Evolutionary conservation across 2,888 invertebrate genomes (phyloP), one percentile per base, ranked within the genome.

Genomic region (Harpalus rubripes): DNA sequence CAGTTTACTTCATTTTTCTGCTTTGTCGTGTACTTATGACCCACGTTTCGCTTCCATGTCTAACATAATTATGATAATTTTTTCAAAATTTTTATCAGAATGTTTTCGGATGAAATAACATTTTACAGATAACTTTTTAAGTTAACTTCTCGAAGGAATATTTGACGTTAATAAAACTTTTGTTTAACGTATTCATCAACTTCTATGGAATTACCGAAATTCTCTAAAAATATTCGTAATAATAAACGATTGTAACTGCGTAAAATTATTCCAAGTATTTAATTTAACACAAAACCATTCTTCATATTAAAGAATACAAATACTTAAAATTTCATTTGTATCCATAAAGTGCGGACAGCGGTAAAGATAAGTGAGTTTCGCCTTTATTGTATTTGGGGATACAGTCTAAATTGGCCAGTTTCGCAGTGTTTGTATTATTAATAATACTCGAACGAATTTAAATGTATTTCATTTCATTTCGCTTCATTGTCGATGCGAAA

Each of bases 381-480:
- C 16, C 68, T 72, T 72, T 72, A 72, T 72, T 72, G 16, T 72
- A 15, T 15, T 15, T 10, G n/a, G 26, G 8, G 0, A 39, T 15
- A 72, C 7, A 15, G 68, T 72, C 41, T 41, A 72, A 16, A 41
- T 39, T 72, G 41, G 68, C 68, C 41, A 41, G 39, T 72, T 72
- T 41, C 41, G 22, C 15, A 52, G 52, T 79, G 79, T 79, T 79
- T 79, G 81, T 81, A 65, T 81, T 80, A 80, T 80, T 65, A 81
- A 81, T 81, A 81, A 81, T 81, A 81, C 81, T 81, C 26, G 52
- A 81, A 68, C 81, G 26, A 81, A 52, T 81, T 81, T 65, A 81
- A 81, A 81, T 81, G 81, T 81, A 81, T 81, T 81, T 81, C 44
- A 65, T 81, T 81, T 68, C 22, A 81, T 81, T 81, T 81, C 15